These are phyloP conservation scores for Busseola fusca DNA, from an alignment of 2,888 invertebrate genomes.

Conservation along the genomic window DNA sequence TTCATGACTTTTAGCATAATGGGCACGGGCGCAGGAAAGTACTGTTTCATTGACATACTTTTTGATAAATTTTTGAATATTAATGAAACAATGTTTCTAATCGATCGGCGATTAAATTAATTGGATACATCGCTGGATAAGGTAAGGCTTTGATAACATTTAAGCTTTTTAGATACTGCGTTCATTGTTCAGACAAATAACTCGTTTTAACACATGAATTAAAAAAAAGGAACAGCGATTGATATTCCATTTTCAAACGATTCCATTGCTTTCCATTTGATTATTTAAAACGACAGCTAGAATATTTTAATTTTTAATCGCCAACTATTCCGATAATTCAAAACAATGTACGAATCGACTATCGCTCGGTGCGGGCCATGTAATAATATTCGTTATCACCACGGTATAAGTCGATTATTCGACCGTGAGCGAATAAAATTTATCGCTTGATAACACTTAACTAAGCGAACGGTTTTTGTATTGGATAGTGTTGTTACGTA, in stretches of 20 bases:
- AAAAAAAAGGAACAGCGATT: constrained; percentile 9
- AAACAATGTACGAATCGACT: constrained; percentile 63
- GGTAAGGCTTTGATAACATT: constrained; percentile 35
- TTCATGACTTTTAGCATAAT: constrained; percentile 66
- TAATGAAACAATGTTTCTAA: constrained; percentile 45
- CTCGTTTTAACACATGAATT: not conserved
- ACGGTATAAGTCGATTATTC: constrained; percentile 76
- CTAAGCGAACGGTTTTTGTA: constrained; percentile 69
- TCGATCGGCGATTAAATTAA: constrained; percentile 34
- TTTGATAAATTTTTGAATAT: constrained; percentile 45
- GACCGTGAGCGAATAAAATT: constrained; percentile 79
- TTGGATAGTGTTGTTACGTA: constrained; percentile 69
- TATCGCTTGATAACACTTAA: constrained; percentile 77
- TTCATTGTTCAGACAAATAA: constrained; percentile 6
- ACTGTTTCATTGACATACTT: constrained; percentile 61
- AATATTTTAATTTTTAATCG: constrained; percentile 55
- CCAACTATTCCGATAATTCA: constrained; percentile 60
- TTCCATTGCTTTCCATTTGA: constrained; percentile 34
- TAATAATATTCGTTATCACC: constrained; percentile 74
- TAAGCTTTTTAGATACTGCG: constrained; percentile 12
- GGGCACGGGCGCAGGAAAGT: constrained; percentile 56
- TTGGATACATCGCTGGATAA: constrained; percentile 27
- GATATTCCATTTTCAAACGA: too few relatives aligned
- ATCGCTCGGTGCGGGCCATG: constrained; percentile 58
- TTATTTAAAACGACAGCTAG: constrained; percentile 39